A percentile compares a stretch with the other conserved stretches of the same genome.
Conservation (phyloP, 2,113 vertebrate species). For the Rousettus leschenaultii region DNA sequence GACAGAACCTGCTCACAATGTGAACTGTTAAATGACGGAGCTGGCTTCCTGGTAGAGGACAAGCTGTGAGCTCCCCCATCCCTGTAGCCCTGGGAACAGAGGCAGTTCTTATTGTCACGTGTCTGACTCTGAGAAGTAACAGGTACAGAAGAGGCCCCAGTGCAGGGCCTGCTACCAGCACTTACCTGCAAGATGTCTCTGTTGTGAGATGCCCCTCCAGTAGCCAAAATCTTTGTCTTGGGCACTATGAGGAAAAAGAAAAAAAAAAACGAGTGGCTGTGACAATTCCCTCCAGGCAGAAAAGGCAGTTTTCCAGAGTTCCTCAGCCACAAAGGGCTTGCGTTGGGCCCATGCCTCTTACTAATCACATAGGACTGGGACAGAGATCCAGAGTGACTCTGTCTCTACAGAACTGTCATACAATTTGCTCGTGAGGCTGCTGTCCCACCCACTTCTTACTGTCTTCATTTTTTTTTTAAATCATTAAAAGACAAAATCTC, state of each 20-base stretch:
- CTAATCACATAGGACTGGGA: not conserved
- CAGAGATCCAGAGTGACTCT: not conserved
- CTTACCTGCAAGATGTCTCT: constrained; percentile 91
- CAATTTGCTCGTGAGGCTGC: not conserved
- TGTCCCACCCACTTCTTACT: not conserved
- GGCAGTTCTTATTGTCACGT: not conserved
- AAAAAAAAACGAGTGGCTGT: not conserved
- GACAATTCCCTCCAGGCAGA: not conserved
- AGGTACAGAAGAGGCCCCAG: not conserved
- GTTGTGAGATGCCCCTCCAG: constrained; percentile 94
- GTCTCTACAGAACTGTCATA: not conserved
- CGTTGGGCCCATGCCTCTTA: not conserved
- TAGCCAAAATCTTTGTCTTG: constrained; percentile 92
- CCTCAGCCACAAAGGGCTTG: not conserved
- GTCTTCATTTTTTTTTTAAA: not conserved
- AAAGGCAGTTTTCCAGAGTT: not conserved
- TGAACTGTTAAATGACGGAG: not conserved
- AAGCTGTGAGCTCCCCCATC: not conserved
- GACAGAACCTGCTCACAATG: not conserved
- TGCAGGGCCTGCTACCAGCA: not conserved
- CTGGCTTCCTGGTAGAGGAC: not conserved
- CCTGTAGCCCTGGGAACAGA: not conserved
- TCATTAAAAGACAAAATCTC: not conserved
- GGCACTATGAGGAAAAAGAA: constrained; percentile 84
- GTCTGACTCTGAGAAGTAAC: not conserved